Conservation (phyloP, 2,113 vertebrate species). For the Octodon degus region DNA sequence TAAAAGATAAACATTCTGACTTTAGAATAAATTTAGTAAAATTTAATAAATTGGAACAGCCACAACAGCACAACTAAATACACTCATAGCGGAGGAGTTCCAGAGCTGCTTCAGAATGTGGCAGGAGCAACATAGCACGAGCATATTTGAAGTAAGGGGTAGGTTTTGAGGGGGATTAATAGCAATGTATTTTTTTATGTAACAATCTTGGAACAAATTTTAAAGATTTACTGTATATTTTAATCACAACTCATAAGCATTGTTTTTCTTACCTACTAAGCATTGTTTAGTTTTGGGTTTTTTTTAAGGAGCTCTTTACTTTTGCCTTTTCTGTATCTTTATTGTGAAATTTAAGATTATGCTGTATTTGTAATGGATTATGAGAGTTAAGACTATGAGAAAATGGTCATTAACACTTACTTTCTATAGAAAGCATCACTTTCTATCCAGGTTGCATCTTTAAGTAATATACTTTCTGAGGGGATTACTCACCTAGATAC, state of each 20-base stretch:
- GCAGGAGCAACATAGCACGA: not conserved
- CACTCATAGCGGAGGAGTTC: not conserved
- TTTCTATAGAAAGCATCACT: not conserved
- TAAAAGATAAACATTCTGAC: not conserved
- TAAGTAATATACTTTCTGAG: not conserved
- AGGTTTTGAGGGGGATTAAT: not conserved
- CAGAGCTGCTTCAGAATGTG: not conserved
- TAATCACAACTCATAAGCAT: not conserved
- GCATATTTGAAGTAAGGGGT: not conserved
- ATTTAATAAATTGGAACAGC: not conserved
- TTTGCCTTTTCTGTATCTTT: not conserved
- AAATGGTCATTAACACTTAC: not conserved
- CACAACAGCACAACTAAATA: not conserved
- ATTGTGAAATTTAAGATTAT: not conserved
- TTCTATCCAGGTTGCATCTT: not conserved
- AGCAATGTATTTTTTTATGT: not conserved
- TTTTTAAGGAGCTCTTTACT: not conserved
- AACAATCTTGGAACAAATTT: not conserved
- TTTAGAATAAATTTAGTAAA: not conserved
- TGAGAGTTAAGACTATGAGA: not conserved
- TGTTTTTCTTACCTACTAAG: not conserved
- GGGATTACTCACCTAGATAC: not conserved
- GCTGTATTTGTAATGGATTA: not conserved
- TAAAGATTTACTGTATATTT: not conserved
- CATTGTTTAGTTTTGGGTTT: not conserved